Evolutionary conservation across 2,113 vertebrate genomes (phyloP), one percentile per base, ranked within the genome.

Genomic region (Ceyx cyanopectus): DNA sequence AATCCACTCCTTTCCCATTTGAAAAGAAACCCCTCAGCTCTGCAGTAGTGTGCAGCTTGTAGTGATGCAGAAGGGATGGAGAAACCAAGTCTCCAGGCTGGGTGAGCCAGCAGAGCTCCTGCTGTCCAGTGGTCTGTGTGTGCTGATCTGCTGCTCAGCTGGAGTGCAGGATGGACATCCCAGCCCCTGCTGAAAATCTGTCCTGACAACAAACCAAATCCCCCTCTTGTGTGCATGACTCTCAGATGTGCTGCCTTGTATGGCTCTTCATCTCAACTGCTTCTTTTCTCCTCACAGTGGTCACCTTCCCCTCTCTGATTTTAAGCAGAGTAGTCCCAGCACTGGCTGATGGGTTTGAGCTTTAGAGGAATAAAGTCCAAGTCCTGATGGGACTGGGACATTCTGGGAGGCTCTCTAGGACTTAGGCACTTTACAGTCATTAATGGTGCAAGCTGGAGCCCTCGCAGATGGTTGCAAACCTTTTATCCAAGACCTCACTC

Each of bases 221-320:
- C 53, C 24, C 6, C 11, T 54, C 54, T 37, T 6, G 0, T 32
- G 23, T 2, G 1, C 11, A 9, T 7, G 62, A 48, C 34, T 20
- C 48, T 13, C 23, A 70, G 5, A 74, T 56, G 56, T 40, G 45
- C 57, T 60, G 21, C 14, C 27, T 40, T 50, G 66, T 6, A 3
- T 7, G 2, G 34, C 45, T 24, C 16, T 77, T 76, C 46, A 45
- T 46, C 66, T 60, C 24, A 20, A 20, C 23, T 32, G 32, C 46
- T 82, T 17, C 1, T 23, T 69, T 30, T 54, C 19, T 41, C 65
- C 60, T 67, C 67, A 30, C 12, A 54, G 32, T 10, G 16, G 37
- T 18, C 27, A 32, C 22, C 78, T 88, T 51, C 13, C 37, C 14
- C 34, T 19, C 46, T 12, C 7, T n/a, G 6, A 10, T 77, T 83